These are phyloP conservation scores for Archips crataeganus DNA, from an alignment of 2,888 invertebrate genomes.

Conservation along the genomic window DNA sequence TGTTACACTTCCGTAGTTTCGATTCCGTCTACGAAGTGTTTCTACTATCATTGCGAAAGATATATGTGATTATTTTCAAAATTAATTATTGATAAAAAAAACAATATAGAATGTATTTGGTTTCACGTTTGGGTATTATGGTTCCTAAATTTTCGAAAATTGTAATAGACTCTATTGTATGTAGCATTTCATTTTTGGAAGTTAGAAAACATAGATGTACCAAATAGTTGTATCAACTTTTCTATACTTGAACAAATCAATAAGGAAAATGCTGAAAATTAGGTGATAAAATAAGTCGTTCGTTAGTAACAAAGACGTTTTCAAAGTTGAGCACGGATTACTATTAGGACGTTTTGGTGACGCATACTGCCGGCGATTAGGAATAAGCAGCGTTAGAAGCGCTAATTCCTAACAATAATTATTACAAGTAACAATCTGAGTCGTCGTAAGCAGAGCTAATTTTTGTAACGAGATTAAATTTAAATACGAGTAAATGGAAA, in stretches of 20 bases:
- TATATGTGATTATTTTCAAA: slow-evolving; percentile 82
- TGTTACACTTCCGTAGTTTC: slow-evolving; percentile 77
- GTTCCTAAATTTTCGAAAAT: slow-evolving; percentile 86
- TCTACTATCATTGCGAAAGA: slow-evolving; percentile 76
- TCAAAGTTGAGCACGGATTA: slow-evolving; percentile 83
- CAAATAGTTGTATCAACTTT: slow-evolving; percentile 85
- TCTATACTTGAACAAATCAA: slow-evolving; percentile 80
- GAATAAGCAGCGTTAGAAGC: background rate
- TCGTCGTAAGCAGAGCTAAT: slow-evolving; percentile 58
- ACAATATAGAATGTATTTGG: slow-evolving; percentile 76
- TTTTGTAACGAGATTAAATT: slow-evolving; percentile 71
- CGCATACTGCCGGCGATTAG: slow-evolving; percentile 81
- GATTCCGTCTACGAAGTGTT: slow-evolving; percentile 82
- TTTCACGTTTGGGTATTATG: slow-evolving; percentile 86
- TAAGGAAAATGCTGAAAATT: slow-evolving; percentile 79
- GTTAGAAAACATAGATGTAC: slow-evolving; percentile 82
- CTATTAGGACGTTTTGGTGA: slow-evolving; percentile 78
- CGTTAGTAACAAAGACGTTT: slow-evolving; percentile 68
- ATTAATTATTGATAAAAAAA: slow-evolving; percentile 76
- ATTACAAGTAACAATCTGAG: slow-evolving; percentile 43
- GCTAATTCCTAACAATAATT: slow-evolving; percentile 21
- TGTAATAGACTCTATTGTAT: slow-evolving; percentile 85
- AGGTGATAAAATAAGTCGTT: slow-evolving; percentile 82
- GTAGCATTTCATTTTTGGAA: slow-evolving; percentile 83
- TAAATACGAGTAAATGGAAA: slow-evolving; percentile 56